Base-by-base conservation (phyloP, 2,797 vertebrate genomes). In the Poeciliopsis paucimaculata region DNA sequence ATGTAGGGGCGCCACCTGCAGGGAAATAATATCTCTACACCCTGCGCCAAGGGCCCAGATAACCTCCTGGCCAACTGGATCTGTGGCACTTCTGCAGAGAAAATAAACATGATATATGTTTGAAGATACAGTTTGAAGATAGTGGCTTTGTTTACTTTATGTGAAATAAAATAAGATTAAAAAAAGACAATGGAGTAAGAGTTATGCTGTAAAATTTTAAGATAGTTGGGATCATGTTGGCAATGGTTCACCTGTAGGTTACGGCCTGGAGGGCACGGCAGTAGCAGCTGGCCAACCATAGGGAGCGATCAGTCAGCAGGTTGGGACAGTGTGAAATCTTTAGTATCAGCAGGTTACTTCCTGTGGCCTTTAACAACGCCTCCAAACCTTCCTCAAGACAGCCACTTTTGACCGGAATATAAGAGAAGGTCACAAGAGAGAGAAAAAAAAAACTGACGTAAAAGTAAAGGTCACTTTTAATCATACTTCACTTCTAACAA, bases 281-380 rank as follows among this genome's bases (percentile, higher is more conserved):
- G 95, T 99, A 98, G 96, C 98, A 99, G 96, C 98, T 99, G 87
- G 98, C 98, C 94, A 99, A 92, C 98, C 98, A 99, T 84, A 99
- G 97, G 0, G 98, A 99, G 84, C 98, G 98, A 87, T 99, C 98
- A 0, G 98, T 99, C 93, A 99, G 96, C 92, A 99, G 96, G 92
- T 99, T 99, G 88, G 98, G 98, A 93, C 98, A 99, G 93, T 99
- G 98, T 0, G 98, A 99, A 90, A 99, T 97, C 87, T 98, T 98
- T 77, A 99, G 93, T 82, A 99, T 99, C 85, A 99, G 96, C 83
- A 99, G 95, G 92, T 98, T 98, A 76, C 97, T 96, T 88, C 98
- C 98, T 0, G 98, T 98, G 0, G 98, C 98, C 95, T 99, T 99
- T 86, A 99, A 91, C 91, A 99, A 90, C 2, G 98, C 97, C 95